Evolutionary conservation across 1,140 invertebrate species (phyloP), one percentile per base, ranked within the genome.

Genomic region (Eriocheir sinensis): DNA sequence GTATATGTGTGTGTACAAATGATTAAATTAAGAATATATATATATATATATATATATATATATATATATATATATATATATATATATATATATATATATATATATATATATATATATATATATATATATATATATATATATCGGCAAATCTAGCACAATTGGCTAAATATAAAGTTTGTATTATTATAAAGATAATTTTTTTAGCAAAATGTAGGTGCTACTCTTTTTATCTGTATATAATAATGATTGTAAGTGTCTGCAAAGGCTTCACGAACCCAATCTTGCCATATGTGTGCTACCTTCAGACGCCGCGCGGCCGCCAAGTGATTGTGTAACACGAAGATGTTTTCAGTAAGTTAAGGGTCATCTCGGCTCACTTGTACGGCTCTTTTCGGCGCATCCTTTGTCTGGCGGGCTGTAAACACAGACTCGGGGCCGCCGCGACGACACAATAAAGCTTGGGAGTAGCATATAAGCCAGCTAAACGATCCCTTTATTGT

Each of bases 41-140:
- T 17, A n/a, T 17, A n/a, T 72, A n/a, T 72, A n/a, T 72, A n/a
- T 72, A n/a, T 72, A 53, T 53, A 53, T 83, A 38, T 83, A 83
- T 83, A 41, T 89, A 89, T 41, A 41, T 89, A 89, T 89, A 89
- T 89, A 41, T 89, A 89, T 89, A 89, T 89, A 89, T 89, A 89
- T 89, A 89, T 41, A 89, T 89, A 89, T 89, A 89, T 89, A 89
- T 89, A 89, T 89, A 89, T 89, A 89, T 89, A 89, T 89, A 89
- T 89, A 89, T 89, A 89, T 89, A 89, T 89, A 89, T 89, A 89
- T 89, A 89, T 41, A 89, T 89, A 89, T 48, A 89, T 89, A 89
- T 89, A 89, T 44, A 27, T 89, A 41, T 41, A 44, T 89, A 89
- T 89, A 44, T 89, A n/a, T 89, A 48, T 89, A 48, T 89, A 89